A percentile compares a stretch with the other conserved stretches of the same genome.
phyloP scores from a whole-genome alignment of 2,888 invertebrate genomes.

The Sturmia bella region DNA sequence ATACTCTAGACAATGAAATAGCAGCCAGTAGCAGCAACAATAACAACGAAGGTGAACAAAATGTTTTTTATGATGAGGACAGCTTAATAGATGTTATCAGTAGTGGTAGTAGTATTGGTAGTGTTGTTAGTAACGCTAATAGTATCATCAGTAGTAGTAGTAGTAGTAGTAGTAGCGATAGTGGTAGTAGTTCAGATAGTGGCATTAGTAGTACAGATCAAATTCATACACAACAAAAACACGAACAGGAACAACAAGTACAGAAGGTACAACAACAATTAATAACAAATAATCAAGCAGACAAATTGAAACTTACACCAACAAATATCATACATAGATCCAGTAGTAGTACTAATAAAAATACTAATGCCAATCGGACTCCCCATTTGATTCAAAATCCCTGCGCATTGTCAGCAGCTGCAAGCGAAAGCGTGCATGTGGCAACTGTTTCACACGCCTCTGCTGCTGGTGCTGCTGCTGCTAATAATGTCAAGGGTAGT shows the following conservation, averaged over 20 bases:
- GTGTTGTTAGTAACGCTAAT: conserved; percentile 65
- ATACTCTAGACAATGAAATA: conserved; percentile 74
- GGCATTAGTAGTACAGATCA: conserved; percentile 61
- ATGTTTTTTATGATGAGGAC: conserved; percentile 82
- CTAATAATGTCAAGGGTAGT: conserved; percentile 74
- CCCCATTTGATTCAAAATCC: conserved; percentile 71
- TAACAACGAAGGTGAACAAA: conserved; percentile 81
- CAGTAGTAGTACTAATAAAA: conserved; percentile 70
- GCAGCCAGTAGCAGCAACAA: conserved; percentile 72
- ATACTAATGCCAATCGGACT: conserved; percentile 66
- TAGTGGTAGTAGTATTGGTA: conserved; percentile 74
- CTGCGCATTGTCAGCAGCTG: conserved; percentile 72
- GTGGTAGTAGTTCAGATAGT: conserved; percentile 51
- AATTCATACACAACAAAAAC: conserved; percentile 67
- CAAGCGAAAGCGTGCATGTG: neutral
- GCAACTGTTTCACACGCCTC: conserved; percentile 51
- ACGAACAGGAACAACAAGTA: conserved; percentile 55
- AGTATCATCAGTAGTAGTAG: conserved; percentile 64
- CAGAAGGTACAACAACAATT: conserved; percentile 57
- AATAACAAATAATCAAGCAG: conserved; percentile 59
- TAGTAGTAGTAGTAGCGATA: conserved; percentile 55
- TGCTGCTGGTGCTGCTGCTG: conserved; percentile 64
- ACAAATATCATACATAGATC: conserved; percentile 62
- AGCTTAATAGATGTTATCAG: conserved; percentile 78
- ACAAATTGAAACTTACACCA: conserved; percentile 69